Conservation (phyloP, 1,140 invertebrate genomes). For the Cardiocondyla obscurior region DNA sequence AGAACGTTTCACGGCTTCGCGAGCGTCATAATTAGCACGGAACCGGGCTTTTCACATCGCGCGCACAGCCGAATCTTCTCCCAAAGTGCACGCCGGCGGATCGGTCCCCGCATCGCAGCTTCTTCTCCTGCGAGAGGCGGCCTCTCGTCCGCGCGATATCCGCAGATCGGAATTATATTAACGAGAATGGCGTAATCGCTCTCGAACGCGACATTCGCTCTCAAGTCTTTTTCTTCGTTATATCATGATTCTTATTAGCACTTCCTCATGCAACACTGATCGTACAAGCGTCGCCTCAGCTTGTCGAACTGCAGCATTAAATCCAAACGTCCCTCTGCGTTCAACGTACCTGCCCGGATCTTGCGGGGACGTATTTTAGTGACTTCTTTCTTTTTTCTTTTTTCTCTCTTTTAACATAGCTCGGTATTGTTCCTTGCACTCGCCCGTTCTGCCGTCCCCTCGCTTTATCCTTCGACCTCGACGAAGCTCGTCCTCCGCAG, state of each 20-base stretch:
- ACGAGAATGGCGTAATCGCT: background rate
- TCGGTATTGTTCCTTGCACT: background rate
- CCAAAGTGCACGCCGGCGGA: background rate
- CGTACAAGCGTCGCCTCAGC: background rate
- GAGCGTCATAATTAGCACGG: slow-evolving; percentile 35
- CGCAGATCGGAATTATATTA: background rate
- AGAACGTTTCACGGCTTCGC: slow-evolving; percentile 33
- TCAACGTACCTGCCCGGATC: background rate
- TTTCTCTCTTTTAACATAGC: background rate
- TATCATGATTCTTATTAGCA: background rate
- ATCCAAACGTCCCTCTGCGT: background rate
- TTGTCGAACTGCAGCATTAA: background rate
- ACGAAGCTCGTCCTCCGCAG: slow-evolving; percentile 13
- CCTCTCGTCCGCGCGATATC: background rate
- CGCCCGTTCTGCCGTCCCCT: background rate
- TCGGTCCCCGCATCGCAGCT: background rate
- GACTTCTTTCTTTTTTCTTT: background rate
- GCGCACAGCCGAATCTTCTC: background rate
- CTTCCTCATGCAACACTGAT: background rate
- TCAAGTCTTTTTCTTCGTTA: background rate
- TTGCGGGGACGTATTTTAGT: background rate
- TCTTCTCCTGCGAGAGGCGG: background rate
- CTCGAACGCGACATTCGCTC: background rate
- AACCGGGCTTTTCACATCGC: slow-evolving; percentile 29
- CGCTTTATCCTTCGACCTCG: background rate